phyloP scores from a whole-genome alignment of 2,888 invertebrate genomes.

The Petrolisthes cinctipes region DNA sequence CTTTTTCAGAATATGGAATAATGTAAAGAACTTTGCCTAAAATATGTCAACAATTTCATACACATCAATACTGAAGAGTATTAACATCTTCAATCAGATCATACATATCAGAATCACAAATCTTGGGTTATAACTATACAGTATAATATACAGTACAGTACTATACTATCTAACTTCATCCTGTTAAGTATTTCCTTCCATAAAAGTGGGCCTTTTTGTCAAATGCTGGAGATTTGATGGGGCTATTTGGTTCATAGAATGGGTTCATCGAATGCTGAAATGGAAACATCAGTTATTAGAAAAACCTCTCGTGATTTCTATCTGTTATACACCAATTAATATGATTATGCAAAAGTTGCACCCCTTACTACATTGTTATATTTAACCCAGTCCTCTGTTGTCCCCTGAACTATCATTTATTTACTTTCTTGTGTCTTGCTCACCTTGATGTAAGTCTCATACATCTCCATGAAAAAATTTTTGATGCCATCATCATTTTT shows the following conservation, averaged over 20 bases:
- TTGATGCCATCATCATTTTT: slow-evolving; percentile 98
- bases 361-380: neutral
- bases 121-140: neutral
- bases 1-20: too few species aligned
- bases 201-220: slow-evolving; percentile 92
- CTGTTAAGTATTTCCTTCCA: slow-evolving; percentile 86
- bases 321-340: neutral
- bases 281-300: slow-evolving; percentile 15
- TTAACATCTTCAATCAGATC: neutral
- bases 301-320: neutral
- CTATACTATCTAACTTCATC: slow-evolving; percentile 14
- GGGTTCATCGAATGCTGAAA: slow-evolving; percentile 88
- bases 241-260: slow-evolving; percentile 93
- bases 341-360: neutral
- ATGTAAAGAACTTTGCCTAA: neutral
- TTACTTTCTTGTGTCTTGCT: neutral
- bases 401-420: too few species aligned
- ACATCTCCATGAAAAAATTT: slow-evolving; percentile 97
- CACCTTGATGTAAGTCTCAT: slow-evolving; percentile 93
- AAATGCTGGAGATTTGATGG: slow-evolving; percentile 91
- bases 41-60: neutral
- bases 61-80: too few species aligned
- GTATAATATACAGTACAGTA: neutral
- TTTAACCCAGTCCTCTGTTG: too few species aligned
- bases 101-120: neutral